Base-by-base conservation (phyloP, 2,113 vertebrate species). In the Ellobius talpinus region DNA sequence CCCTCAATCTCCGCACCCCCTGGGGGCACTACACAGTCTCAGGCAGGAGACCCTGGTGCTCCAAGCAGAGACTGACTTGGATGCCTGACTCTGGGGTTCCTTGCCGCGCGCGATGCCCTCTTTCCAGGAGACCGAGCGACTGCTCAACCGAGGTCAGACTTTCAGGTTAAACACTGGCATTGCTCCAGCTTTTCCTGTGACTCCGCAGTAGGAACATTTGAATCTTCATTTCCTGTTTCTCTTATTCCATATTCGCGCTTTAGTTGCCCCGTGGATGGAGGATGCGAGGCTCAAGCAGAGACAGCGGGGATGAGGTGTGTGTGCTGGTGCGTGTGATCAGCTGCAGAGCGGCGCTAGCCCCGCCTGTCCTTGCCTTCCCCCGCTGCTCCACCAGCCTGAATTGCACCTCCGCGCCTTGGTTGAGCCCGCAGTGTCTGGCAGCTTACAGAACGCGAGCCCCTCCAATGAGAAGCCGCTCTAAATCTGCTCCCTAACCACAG, bases 341-440 rank as follows among this genome's bases (percentile, higher is more conserved):
- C 98, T 97, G 97, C 98, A 96, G 97, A 97, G 95, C 96, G 90
- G 95, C 79, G 61, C 96, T 86, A 90, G 97, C 98, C 98, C 98
- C 98, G 97, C 98, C 98, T 97, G 97, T 89, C 94, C 95, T 96
- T 95, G 97, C 96, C 97, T 95, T 97, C 97, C 97, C 87, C 93
- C 96, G 87, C 94, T 26, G 96, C 91, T 92, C 93, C 86, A 66
- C 93, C 96, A 96, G 95, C 95, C 93, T 87, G 87, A 97, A 97
- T 95, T 93, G 98, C 97, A 97, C 98, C 96, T 97, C 97, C 89
- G 95, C 96, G 96, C 97, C 94, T 93, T 91, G 93, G 90, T 95
- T 95, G 96, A 96, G 94, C 91, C 97, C 55, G 97, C 97, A 97
- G 97, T 82, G 97, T 98, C 97, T 96, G 96, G 95, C 97, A 96